Percentiles rank a stretch among this genome's conserved stretches.
Evolutionary conservation across 2,888 invertebrate species (phyloP).

Genomic region (Rhodophaea formosa): DNA sequence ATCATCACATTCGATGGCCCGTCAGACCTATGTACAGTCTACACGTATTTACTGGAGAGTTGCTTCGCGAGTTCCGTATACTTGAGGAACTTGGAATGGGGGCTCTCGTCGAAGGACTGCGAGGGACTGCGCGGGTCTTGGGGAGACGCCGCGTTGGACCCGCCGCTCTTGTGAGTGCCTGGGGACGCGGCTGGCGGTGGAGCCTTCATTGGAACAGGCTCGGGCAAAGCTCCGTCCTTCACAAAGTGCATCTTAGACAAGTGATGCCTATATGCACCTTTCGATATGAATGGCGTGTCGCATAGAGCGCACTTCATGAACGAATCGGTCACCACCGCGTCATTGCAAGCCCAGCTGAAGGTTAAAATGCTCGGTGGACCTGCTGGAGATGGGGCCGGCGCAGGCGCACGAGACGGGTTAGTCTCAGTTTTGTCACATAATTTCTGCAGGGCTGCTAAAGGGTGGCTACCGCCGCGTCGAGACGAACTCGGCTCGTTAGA

Average conservation of each 20-base stretch:
- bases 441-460: constrained; percentile 96
- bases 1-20: constrained; percentile 84
- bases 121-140: constrained; percentile 82
- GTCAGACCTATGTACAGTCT: constrained; percentile 66
- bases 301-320: constrained; percentile 97
- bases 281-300: constrained; percentile 97
- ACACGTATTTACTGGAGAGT: constrained; percentile 97
- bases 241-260: constrained; percentile 97
- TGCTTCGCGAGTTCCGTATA: constrained; percentile 99
- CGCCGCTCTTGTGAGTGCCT: constrained; percentile 64
- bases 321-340: constrained; percentile 93
- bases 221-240: constrained; percentile 93
- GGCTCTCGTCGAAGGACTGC: constrained; percentile 91
- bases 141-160: constrained; percentile 72
- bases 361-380: constrained; percentile 92
- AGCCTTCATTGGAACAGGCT: constrained; percentile 84
- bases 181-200: constrained; percentile 71
- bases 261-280: constrained; percentile 98
- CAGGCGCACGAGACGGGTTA: constrained; percentile 81
- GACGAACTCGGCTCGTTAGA: constrained; percentile 78
- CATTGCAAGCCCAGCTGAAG: constrained; percentile 97
- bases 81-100: constrained; percentile 98
- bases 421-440: constrained; percentile 97
- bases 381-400: constrained; percentile 80
- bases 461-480: constrained; percentile 90